Evolutionary conservation across 2,113 vertebrate genomes (phyloP), one percentile per base, ranked within the genome.

Genomic region (Centrocercus urophasianus): DNA sequence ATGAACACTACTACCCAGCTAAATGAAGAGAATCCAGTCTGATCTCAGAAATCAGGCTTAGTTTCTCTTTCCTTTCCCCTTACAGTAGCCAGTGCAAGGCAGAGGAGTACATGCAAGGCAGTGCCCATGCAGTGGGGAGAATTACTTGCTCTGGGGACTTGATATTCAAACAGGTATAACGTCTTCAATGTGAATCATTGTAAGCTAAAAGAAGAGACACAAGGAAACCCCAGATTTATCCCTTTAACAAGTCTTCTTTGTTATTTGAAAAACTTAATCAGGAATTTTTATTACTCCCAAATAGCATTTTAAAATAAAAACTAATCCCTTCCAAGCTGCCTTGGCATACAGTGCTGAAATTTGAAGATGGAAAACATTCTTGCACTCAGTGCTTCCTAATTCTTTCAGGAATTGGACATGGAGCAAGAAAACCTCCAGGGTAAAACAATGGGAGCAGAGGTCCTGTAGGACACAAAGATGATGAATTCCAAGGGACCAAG

Each of bases 221-320:
- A 90, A 90, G 43, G 34, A 89, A 93, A 73, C 52, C 65, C 74
- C 34, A 70, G 40, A 38, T 65, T 88, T 89, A 85, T 63, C 67
- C 69, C 81, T 65, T 60, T 45, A 80, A 89, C n/a, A 94, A 25
- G 28, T 66, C 57, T 45, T 84, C 43, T 52, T 81, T 96, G 90
- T 95, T 85, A 80, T 93, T 94, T 93, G 36, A 89, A 89, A 95
- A 94, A 67, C 52, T 88, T 92, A 83, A 95, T 92, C 24, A 2
- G 71, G 86, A 95, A 57, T 83, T 92, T 86, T 95, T 96, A 90
- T 89, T 90, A 82, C 64, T 92, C 81, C 86, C 63, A 93, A 80
- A 93, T 22, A 96, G 47, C 90, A 40, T 85, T 96, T 94, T 83
- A 90, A 94, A 96, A 90, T 94, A 84, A 92, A 95, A 95, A 74